A percentile compares a stretch with the other conserved stretches of the same genome.
Conservation (phyloP, 2,888 invertebrate species). For the Chalcosyrphus nemorum region DNA sequence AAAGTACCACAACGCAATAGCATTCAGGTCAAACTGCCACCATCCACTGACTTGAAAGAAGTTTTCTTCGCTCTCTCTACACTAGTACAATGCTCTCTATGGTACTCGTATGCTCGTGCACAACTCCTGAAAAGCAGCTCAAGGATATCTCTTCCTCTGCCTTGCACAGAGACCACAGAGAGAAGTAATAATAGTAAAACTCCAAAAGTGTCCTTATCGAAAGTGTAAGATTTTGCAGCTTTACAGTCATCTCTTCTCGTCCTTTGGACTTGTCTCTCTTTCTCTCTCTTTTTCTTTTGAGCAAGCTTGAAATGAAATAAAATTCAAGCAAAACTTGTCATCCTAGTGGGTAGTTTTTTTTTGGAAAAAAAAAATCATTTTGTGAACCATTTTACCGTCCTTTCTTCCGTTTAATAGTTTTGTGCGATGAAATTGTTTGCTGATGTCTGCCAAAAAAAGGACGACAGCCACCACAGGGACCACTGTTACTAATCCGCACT, state of each 20-base stretch:
- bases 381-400: constrained; percentile 33
- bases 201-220: constrained; percentile 72
- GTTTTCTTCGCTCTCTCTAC: constrained; percentile 35
- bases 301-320: constrained; percentile 43
- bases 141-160: constrained; percentile 37
- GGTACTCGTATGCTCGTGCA: constrained; percentile 61
- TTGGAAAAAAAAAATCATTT: constrained; percentile 59
- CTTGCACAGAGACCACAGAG: constrained; percentile 30
- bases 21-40: constrained; percentile 47
- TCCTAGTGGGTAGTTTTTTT: constrained; percentile 45
- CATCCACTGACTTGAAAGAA: constrained; percentile 27
- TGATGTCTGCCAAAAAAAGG: constrained; percentile 38
- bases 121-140: constrained; percentile 62
- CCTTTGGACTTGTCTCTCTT: too few relatives aligned
- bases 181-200: constrained; percentile 72
- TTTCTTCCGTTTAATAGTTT: constrained; percentile 59
- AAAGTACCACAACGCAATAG: constrained; percentile 28
- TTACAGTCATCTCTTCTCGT: constrained; percentile 33
- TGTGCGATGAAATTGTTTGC: constrained; percentile 63
- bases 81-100: constrained; percentile 67
- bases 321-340: constrained; percentile 48
- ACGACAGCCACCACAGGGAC: constrained; percentile 13
- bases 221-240: constrained; percentile 72
- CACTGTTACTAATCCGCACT: constrained; percentile 68
- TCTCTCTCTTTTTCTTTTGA: too few relatives aligned